These are phyloP conservation scores for Amazona guildingii DNA, from an alignment of 2,113 vertebrate species.

Conservation along the genomic window DNA sequence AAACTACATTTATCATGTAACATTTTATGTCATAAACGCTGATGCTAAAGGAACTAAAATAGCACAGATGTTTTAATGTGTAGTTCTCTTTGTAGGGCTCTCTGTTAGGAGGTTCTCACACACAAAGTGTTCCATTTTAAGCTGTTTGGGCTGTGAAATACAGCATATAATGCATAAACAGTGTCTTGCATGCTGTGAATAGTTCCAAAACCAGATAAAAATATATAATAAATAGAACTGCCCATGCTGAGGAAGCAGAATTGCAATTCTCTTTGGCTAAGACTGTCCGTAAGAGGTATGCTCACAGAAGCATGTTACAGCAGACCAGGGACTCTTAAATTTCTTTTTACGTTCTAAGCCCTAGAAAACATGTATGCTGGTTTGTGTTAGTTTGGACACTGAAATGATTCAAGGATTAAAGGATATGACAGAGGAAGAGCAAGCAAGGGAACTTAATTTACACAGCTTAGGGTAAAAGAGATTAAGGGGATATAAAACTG, in stretches of 20 bases:
- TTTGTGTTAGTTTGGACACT: background rate
- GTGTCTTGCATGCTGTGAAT: background rate
- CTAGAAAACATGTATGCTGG: background rate
- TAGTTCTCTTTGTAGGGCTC: background rate
- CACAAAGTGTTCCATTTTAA: background rate
- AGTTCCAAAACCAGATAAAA: background rate
- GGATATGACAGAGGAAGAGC: background rate
- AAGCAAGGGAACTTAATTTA: conserved; percentile 38
- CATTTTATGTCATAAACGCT: background rate
- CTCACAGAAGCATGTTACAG: background rate
- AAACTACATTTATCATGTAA: background rate
- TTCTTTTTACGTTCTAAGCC: background rate
- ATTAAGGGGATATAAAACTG: conserved; percentile 35
- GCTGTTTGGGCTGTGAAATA: background rate
- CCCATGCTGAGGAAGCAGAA: background rate
- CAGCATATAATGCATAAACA: background rate
- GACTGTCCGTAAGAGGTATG: background rate
- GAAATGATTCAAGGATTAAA: conserved; percentile 19
- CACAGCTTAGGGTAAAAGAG: conserved; percentile 2
- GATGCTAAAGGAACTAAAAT: background rate
- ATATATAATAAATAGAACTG: background rate
- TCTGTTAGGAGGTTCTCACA: background rate
- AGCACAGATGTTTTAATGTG: background rate
- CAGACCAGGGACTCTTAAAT: background rate
- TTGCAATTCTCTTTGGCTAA: background rate